Conservation (phyloP, 2,888 invertebrate species). For the Sabellastarte sp. region DNA sequence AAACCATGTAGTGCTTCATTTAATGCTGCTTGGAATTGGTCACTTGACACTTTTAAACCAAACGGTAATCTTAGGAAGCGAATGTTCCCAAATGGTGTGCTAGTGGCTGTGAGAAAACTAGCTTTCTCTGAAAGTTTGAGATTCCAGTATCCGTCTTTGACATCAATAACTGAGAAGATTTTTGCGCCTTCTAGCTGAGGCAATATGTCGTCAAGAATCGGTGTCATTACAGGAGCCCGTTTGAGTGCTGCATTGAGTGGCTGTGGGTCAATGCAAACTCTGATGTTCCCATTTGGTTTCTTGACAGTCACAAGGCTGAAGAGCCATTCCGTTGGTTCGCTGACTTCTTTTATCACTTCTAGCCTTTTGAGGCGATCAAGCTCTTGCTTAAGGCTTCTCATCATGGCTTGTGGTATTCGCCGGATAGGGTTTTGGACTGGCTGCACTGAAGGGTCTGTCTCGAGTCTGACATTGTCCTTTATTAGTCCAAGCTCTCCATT, state of each 20-base stretch:
- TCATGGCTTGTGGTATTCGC: no score
- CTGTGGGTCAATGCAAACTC: neutral
- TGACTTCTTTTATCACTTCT: no score
- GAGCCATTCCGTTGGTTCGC: no score
- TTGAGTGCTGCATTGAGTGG: neutral
- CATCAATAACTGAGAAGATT: neutral
- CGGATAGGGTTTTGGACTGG: no score
- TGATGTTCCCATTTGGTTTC: no score
- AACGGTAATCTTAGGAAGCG: no score
- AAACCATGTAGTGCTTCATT: no score
- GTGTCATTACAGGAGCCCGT: neutral
- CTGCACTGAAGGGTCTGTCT: neutral
- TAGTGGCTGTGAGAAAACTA: neutral
- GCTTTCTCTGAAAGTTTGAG: neutral
- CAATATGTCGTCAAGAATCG: neutral
- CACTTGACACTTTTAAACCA: neutral
- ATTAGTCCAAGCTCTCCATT: neutral
- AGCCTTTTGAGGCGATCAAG: no score
- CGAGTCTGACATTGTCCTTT: neutral
- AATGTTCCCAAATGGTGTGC: neutral
- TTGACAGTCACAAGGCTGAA: no score
- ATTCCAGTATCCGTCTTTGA: neutral
- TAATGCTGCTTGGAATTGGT: neutral
- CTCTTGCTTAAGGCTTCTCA: no score
- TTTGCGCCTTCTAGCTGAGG: neutral